These are phyloP conservation scores for Exaiptasia diaphana DNA, from an alignment of 64 coral and sea anemone species.

Conservation along the genomic window DNA sequence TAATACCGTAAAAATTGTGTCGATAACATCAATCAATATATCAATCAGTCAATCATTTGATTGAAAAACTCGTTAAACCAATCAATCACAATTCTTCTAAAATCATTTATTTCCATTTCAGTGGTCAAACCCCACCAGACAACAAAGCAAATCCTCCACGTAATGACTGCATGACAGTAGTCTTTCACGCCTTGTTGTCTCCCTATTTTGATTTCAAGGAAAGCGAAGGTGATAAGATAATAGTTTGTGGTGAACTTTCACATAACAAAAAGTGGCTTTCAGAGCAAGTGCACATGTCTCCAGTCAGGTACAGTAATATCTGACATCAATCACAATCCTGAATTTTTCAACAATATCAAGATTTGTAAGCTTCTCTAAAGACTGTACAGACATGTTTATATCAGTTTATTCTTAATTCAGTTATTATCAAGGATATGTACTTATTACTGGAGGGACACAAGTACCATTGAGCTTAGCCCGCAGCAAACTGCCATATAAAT, in stretches of 20 bases:
- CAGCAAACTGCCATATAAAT: not conserved
- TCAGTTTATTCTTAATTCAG: too few relatives aligned
- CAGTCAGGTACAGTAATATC: not conserved
- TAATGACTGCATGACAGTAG: slow-evolving; percentile 15
- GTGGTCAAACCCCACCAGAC: too few relatives aligned
- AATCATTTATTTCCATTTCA: too few relatives aligned
- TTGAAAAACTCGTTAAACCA: too few relatives aligned
- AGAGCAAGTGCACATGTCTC: slow-evolving; percentile 21
- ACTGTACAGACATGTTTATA: too few relatives aligned
- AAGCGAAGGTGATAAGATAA: not conserved
- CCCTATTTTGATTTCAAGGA: slow-evolving; percentile 44
- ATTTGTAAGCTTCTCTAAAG: not conserved
- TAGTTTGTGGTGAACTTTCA: slow-evolving; percentile 17
- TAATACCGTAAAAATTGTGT: too few relatives aligned
- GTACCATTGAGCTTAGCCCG: not conserved
- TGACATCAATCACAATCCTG: not conserved
- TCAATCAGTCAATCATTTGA: too few relatives aligned
- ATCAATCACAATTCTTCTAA: too few relatives aligned
- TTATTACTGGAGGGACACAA: not conserved
- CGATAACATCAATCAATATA: too few relatives aligned
- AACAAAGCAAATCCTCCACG: too few relatives aligned
- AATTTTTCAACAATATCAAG: not conserved
- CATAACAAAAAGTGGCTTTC: not conserved
- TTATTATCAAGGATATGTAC: too few relatives aligned
- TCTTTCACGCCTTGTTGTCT: slow-evolving; percentile 36